phyloP scores from a whole-genome alignment of 2,113 vertebrate species.

The Hipposideros armiger region DNA sequence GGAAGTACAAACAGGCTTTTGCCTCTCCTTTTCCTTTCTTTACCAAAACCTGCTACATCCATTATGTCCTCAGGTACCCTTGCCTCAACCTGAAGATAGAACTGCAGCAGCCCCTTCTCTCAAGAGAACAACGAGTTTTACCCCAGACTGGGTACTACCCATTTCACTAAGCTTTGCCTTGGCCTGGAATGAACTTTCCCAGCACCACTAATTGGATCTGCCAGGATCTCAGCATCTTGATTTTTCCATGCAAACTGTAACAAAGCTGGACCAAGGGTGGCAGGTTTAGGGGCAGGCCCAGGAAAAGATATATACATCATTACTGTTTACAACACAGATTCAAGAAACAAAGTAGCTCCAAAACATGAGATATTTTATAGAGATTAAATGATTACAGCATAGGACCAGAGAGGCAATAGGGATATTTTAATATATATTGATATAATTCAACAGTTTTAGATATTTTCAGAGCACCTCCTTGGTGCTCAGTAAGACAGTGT shows the following conservation, averaged over 20 bases:
- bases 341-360: slow-evolving; percentile 45
- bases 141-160: neutral
- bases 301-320: neutral
- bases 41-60: neutral
- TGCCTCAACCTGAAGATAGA: neutral
- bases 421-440: slow-evolving; percentile 21
- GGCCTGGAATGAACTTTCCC: neutral
- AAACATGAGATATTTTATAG: slow-evolving; percentile 29
- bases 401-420: neutral
- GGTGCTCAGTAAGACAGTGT: slow-evolving; percentile 34
- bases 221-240: slow-evolving; percentile 47
- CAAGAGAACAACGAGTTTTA: slow-evolving; percentile 6
- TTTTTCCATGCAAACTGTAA: slow-evolving; percentile 43
- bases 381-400: neutral
- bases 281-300: slow-evolving; percentile 14
- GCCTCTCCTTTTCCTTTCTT: slow-evolving; percentile 7
- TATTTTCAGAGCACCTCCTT: slow-evolving; percentile 30
- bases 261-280: neutral
- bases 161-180: neutral
- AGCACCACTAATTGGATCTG: slow-evolving; percentile 13
- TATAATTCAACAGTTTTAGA: neutral
- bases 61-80: neutral
- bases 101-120: neutral
- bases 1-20: neutral
- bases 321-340: slow-evolving; percentile 31